Conservation (phyloP, 2,888 invertebrate species). For the Mesorhabditis sp. region DNA sequence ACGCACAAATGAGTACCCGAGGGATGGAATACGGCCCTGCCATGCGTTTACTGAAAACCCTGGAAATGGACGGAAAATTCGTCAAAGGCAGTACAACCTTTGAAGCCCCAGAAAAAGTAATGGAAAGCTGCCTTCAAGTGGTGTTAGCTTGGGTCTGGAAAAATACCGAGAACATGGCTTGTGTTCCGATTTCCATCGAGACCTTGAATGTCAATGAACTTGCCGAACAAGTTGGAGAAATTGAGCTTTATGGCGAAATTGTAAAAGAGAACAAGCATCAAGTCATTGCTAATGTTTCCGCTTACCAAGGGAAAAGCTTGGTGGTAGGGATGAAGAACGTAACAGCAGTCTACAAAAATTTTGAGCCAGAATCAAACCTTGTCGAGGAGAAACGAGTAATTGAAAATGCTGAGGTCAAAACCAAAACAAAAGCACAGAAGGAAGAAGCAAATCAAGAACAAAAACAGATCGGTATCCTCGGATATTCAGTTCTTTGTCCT, state of each 20-base stretch:
- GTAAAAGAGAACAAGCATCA: background rate
- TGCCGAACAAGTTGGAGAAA: background rate
- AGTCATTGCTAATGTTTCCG: background rate
- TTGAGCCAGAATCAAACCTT: background rate
- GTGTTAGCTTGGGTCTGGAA: background rate
- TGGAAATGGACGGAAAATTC: background rate
- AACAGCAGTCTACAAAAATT: background rate
- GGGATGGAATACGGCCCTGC: background rate
- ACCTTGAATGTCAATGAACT: background rate
- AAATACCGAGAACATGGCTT: background rate
- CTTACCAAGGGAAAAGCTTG: background rate
- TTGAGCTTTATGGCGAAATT: background rate
- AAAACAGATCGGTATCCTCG: background rate
- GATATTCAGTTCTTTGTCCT: background rate
- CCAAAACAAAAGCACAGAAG: background rate
- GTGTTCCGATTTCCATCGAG: background rate
- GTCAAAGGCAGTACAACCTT: background rate
- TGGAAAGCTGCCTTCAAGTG: background rate
- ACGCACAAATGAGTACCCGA: background rate
- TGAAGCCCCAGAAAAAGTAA: background rate
- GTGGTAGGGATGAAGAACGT: background rate
- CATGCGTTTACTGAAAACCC: background rate
- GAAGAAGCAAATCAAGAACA: conserved; percentile 4
- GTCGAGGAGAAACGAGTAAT: background rate
- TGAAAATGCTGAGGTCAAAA: background rate